A percentile compares a stretch with the other conserved stretches of the same genome.
These are phyloP conservation scores for Leucopternis melanops DNA, from an alignment of 2,113 vertebrate species.

Conservation along the genomic window DNA sequence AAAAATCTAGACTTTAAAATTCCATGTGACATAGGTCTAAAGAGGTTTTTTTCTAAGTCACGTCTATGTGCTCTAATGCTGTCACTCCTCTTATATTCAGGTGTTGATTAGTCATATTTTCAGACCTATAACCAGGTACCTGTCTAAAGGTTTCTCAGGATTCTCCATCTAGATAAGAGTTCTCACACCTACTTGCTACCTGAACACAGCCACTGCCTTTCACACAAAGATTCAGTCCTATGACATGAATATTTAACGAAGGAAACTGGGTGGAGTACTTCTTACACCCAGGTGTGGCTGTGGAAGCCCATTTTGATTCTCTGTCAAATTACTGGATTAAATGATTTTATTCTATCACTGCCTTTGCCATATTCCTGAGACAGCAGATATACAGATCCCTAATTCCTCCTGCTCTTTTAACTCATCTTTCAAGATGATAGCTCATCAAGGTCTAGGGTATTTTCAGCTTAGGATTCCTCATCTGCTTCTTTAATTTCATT, in stretches of 20 bases:
- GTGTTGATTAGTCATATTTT: constrained; percentile 51
- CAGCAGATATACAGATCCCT: constrained; percentile 29
- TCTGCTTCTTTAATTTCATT: not conserved
- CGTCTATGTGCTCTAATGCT: not conserved
- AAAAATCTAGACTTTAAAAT: not conserved
- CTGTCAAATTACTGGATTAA: constrained; percentile 45
- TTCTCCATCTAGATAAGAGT: constrained; percentile 60
- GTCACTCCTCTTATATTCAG: not conserved
- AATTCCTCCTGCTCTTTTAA: constrained; percentile 7
- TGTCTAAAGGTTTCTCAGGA: constrained; percentile 49
- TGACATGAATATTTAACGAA: constrained; percentile 55
- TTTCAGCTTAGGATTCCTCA: not conserved
- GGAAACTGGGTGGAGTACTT: constrained; percentile 56
- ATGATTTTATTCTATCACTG: constrained; percentile 31
- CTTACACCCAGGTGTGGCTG: constrained; percentile 42
- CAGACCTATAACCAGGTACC: not conserved
- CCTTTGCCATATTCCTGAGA: constrained; percentile 29
- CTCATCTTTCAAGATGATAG: not conserved
- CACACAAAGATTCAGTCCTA: constrained; percentile 38
- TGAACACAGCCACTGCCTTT: constrained; percentile 25
- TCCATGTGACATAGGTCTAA: not conserved
- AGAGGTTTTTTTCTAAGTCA: not conserved
- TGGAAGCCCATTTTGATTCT: constrained; percentile 54
- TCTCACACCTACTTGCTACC: constrained; percentile 62
- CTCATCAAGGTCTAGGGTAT: not conserved